These are phyloP conservation scores for Cyclopterus lumpus DNA, from an alignment of 2,797 vertebrate genomes.

Conservation along the genomic window DNA sequence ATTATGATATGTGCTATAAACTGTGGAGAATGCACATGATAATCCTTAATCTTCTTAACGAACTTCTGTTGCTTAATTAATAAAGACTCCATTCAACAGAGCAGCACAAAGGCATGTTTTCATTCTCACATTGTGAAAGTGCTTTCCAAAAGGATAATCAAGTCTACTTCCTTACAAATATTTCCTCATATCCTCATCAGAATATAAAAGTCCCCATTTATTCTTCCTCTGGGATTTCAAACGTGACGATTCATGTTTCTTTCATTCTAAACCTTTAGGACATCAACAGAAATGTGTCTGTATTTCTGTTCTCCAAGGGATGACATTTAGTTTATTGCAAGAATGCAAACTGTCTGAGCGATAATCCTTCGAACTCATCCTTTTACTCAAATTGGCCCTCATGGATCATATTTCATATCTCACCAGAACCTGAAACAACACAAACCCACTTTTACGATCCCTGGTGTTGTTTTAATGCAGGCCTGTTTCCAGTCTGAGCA, in stretches of 20 bases:
- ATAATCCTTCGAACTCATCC: conserved; percentile 1
- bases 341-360: not conserved
- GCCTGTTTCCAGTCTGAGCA: not conserved
- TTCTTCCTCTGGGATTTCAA: not conserved
- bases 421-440: not conserved
- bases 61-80: conserved; percentile 54
- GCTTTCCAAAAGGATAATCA: conserved; percentile 3
- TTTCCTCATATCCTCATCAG: not conserved
- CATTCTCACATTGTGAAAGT: not conserved
- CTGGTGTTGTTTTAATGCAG: not conserved
- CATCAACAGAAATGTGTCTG: not conserved
- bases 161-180: not conserved
- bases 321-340: not conserved
- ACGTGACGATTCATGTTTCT: not conserved
- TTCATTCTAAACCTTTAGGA: not conserved
- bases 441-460: not conserved
- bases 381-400: not conserved
- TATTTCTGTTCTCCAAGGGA: not conserved
- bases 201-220: not conserved
- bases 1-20: conserved; percentile 56
- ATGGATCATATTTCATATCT: conserved; percentile 16
- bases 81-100: conserved; percentile 39
- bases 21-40: conserved; percentile 57
- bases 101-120: conserved; percentile 27
- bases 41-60: conserved; percentile 71